Evolutionary conservation across 2,113 vertebrate species (phyloP).

Genomic region (Plestiodon gilberti): DNA sequence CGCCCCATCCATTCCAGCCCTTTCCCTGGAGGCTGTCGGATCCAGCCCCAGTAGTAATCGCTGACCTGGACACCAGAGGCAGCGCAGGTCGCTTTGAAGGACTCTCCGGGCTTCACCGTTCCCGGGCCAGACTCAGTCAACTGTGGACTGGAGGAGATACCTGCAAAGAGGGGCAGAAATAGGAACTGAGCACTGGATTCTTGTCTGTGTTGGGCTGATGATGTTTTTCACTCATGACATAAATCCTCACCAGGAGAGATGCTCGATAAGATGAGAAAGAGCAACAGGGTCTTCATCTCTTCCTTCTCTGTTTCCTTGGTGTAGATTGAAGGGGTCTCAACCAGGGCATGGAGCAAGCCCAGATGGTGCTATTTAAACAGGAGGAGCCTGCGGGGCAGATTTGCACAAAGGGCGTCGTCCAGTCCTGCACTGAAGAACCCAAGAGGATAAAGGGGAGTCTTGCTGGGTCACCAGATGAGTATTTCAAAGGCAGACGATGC

Average conservation of each 20-base stretch:
- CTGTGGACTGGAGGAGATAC: not conserved
- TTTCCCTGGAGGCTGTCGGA: not conserved
- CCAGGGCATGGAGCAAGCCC: not conserved
- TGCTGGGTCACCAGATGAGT: too few relatives aligned
- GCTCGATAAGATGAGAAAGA: not conserved
- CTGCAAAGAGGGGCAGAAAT: not conserved
- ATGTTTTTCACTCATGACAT: not conserved
- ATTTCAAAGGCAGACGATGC: too few relatives aligned
- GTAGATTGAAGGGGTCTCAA: not conserved
- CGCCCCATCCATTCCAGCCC: conserved; percentile 2
- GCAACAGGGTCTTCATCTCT: not conserved
- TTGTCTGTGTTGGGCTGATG: not conserved
- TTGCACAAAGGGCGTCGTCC: conserved; percentile 63
- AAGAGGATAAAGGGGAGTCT: conserved; percentile 75
- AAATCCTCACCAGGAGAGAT: not conserved
- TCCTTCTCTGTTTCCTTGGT: too few relatives aligned
- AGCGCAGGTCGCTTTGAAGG: conserved; percentile 16
- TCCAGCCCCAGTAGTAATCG: not conserved
- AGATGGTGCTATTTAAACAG: not conserved
- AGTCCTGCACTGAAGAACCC: conserved; percentile 61
- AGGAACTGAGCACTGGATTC: too few relatives aligned
- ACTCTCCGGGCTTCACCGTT: not conserved
- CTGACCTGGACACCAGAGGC: not conserved
- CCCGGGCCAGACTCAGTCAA: conserved; percentile 3
- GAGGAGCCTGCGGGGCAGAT: not conserved